Conservation (phyloP, 2,797 vertebrate genomes). For the Sarcophilus harrisii region DNA sequence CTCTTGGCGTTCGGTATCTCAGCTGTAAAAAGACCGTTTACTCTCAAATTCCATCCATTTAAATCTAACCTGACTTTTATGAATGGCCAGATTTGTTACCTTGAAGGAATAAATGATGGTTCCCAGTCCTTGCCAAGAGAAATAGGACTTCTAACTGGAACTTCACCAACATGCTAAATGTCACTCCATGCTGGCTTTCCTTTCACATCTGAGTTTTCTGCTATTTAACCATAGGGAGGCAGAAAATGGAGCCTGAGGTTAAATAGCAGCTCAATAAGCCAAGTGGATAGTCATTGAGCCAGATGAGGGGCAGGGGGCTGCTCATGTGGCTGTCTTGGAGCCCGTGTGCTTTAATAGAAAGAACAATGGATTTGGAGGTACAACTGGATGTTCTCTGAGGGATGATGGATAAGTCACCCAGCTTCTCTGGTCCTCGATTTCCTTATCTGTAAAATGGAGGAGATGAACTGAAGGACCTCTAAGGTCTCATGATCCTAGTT, state of each 20-base stretch:
- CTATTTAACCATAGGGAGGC: not conserved
- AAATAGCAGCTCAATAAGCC: not conserved
- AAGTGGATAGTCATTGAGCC: not conserved
- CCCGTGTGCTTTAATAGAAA: not conserved
- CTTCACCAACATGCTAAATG: not conserved
- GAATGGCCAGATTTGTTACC: not conserved
- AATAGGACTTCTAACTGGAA: not conserved
- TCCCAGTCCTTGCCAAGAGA: not conserved
- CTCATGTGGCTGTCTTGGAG: not conserved
- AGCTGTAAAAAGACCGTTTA: not conserved
- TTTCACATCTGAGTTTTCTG: not conserved
- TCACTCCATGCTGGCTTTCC: not conserved
- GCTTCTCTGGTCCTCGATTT: not conserved
- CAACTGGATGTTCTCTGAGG: not conserved
- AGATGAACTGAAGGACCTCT: not conserved
- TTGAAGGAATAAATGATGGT: not conserved
- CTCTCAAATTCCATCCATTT: not conserved
- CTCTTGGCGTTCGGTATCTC: not conserved
- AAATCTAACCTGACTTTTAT: not conserved
- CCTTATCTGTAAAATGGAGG: conserved; percentile 12
- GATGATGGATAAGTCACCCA: not conserved
- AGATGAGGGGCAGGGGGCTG: not conserved
- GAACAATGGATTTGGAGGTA: not conserved
- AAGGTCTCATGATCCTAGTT: not conserved
- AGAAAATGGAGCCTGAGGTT: not conserved